phyloP scores from a whole-genome alignment of 2,113 vertebrate species.

The Clarias magur region DNA sequence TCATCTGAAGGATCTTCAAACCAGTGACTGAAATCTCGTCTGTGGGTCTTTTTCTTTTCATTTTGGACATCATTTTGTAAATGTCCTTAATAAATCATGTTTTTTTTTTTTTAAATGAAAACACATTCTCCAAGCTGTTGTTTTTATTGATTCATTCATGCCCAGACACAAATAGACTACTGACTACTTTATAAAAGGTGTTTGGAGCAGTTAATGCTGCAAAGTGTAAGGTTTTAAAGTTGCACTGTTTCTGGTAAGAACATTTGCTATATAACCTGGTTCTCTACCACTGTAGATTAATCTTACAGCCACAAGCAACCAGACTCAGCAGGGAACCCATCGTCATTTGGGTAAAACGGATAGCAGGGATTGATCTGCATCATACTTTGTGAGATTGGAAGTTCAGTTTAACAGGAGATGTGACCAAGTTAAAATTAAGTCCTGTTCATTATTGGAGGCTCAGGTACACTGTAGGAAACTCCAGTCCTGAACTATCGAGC shows the following conservation, averaged over 20 bases:
- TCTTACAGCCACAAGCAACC: neutral
- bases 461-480: no score
- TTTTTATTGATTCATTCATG: neutral
- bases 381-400: no score
- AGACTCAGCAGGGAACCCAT: no score
- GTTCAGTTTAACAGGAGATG: no score
- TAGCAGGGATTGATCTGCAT: no score
- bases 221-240: neutral
- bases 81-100: conserved; percentile 50
- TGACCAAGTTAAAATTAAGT: no score
- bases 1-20: conserved; percentile 38
- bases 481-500: no score
- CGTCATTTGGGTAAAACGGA: no score
- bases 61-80: conserved; percentile 36
- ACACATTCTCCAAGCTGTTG: neutral
- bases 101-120: conserved; percentile 27
- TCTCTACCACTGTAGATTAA: neutral
- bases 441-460: no score
- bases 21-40: conserved; percentile 38
- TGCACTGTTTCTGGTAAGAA: neutral
- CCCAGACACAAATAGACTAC: neutral
- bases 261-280: neutral
- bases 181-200: neutral
- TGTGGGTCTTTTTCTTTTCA: conserved; percentile 22
- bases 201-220: neutral